Conservation (phyloP, 2,113 vertebrate genomes). For the Elanoides forficatus region DNA sequence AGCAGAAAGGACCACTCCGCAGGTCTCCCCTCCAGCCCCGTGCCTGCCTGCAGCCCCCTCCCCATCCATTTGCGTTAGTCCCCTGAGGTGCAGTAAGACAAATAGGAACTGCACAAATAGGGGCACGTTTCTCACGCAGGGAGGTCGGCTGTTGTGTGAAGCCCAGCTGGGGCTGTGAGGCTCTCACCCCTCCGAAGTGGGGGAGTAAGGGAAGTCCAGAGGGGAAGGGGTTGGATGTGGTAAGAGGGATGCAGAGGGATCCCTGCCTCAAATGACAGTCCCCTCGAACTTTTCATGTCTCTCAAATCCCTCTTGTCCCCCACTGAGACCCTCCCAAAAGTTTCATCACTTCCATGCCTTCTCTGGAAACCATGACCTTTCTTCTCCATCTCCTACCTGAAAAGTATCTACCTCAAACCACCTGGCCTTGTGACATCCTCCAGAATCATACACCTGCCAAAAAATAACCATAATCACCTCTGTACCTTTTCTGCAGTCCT, state of each 20-base stretch:
- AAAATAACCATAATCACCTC: not conserved
- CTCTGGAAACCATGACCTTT: not conserved
- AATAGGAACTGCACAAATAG: not conserved
- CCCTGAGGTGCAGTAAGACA: fast-evolving
- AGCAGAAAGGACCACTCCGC: not conserved
- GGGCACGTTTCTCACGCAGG: fast-evolving
- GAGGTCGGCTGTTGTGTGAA: not conserved
- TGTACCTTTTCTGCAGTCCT: not conserved
- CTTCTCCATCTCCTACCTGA: not conserved
- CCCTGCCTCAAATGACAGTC: not conserved
- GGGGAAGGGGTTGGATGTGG: not conserved
- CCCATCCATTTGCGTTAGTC: not conserved
- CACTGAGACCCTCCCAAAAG: not conserved
- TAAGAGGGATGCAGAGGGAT: not conserved
- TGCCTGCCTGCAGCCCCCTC: not conserved
- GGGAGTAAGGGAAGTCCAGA: not conserved
- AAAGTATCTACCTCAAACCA: not conserved
- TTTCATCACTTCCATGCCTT: not conserved
- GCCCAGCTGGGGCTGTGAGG: not conserved
- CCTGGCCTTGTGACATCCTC: not conserved
- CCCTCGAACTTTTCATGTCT: not conserved
- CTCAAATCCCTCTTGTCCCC: not conserved
- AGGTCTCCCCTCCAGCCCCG: not conserved
- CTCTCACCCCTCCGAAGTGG: not conserved
- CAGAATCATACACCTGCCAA: not conserved